phyloP scores from a whole-genome alignment of 2,797 vertebrate species.

The Rhinella marina region DNA sequence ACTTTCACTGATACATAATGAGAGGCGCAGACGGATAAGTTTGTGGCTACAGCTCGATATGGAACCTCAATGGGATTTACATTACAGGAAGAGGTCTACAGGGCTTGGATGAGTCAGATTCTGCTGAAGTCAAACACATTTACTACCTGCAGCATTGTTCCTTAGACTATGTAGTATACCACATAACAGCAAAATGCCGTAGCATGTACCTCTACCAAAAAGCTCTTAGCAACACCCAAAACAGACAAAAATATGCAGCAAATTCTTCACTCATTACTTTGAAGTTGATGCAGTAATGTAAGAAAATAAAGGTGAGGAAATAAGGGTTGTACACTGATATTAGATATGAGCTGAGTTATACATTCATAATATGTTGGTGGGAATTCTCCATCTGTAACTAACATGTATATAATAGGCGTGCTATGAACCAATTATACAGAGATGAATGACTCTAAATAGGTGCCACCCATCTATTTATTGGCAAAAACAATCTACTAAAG shows the following conservation, averaged over 20 bases:
- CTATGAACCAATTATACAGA: too few relatives aligned
- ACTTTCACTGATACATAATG: slow-evolving; percentile 35
- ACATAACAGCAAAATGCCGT: background rate
- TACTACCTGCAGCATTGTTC: slow-evolving; percentile 14
- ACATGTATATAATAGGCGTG: too few relatives aligned
- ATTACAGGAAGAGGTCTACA: background rate
- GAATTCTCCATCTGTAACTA: too few relatives aligned
- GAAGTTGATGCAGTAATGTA: background rate
- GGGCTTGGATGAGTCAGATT: background rate
- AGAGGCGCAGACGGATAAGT: background rate
- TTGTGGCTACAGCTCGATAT: background rate
- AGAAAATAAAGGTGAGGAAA: background rate
- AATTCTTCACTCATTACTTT: background rate
- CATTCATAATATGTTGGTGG: too few relatives aligned
- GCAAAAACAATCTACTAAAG: too few relatives aligned
- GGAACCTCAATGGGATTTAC: slow-evolving; percentile 4
- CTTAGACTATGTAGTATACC: background rate
- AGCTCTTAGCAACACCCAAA: background rate
- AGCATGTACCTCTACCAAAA: background rate
- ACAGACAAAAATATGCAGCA: background rate
- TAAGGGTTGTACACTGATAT: background rate
- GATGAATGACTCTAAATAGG: too few relatives aligned
- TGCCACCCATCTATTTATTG: too few relatives aligned
- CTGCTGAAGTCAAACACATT: background rate
- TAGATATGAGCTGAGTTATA: too few relatives aligned